Evolutionary conservation across 2,797 vertebrate species (phyloP).

Genomic region (Ctenopoma multispine): DNA sequence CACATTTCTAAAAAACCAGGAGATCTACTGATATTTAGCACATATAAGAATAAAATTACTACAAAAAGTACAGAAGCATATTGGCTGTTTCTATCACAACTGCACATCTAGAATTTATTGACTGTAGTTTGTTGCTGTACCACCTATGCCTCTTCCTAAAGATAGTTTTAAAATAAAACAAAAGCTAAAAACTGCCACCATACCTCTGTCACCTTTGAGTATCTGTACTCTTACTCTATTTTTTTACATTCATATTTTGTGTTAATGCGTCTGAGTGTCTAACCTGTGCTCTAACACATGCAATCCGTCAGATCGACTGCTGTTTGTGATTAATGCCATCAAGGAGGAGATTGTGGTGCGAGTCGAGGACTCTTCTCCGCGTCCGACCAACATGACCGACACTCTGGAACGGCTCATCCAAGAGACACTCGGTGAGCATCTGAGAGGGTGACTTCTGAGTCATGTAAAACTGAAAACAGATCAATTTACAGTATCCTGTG

Average conservation of each 20-base stretch:
- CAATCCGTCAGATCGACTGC: slow-evolving; percentile 90
- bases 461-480: neutral
- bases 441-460: neutral
- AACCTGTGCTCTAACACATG: neutral
- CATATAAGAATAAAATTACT: no score
- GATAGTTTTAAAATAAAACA: no score
- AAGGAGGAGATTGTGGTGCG: slow-evolving; percentile 97
- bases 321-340: slow-evolving; percentile 98
- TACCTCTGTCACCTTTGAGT: no score
- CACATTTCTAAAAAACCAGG: no score
- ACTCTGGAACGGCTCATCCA: slow-evolving; percentile 94
- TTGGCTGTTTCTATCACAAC: no score
- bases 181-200: no score
- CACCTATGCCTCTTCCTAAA: no score
- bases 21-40: no score
- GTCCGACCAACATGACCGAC: slow-evolving; percentile 92
- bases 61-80: no score
- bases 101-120: no score
- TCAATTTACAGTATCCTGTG: neutral
- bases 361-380: slow-evolving; percentile 91
- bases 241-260: neutral
- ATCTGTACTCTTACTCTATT: no score
- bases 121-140: no score
- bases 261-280: neutral
- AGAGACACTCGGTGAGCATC: slow-evolving; percentile 93